These are phyloP conservation scores for Eupeodes luniger DNA, from an alignment of 2,888 invertebrate species.

Conservation along the genomic window DNA sequence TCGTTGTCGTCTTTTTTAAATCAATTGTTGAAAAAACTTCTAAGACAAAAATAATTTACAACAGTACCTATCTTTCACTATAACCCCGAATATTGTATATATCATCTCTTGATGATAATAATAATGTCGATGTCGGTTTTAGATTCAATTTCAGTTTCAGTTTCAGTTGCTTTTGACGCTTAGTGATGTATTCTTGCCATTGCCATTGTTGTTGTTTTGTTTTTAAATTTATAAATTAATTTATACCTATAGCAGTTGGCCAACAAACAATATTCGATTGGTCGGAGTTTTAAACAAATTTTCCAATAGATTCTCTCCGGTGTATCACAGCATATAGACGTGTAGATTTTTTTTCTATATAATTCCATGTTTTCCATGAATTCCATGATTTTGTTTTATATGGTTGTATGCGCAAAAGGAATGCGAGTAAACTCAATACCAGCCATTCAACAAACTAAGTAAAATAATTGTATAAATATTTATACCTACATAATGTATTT, in stretches of 20 bases:
- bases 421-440: conserved; percentile 6
- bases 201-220: neutral
- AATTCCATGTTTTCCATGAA: conserved; percentile 15
- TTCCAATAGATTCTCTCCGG: neutral
- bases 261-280: conserved; percentile 14
- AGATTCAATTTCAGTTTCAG: neutral
- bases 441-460: conserved; percentile 19
- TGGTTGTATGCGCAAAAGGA: conserved; percentile 18
- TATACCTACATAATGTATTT: neutral
- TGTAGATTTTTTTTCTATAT: conserved; percentile 10
- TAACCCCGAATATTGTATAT: conserved; percentile 16
- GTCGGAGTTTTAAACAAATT: neutral
- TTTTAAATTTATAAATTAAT: neutral
- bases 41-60: conserved; percentile 3
- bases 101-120: neutral
- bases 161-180: neutral
- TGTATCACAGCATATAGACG: neutral
- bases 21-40: conserved; percentile 3
- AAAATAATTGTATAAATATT: conserved; percentile 21
- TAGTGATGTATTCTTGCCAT: neutral
- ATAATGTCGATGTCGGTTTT: conserved; percentile 4
- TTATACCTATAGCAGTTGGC: neutral
- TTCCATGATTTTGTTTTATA: conserved; percentile 13
- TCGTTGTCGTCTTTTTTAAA: neutral
- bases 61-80: neutral